Evolutionary conservation across 2,888 invertebrate species (phyloP), one percentile per base, ranked within the genome.

Genomic region (Lordiphosa fenestrarum): DNA sequence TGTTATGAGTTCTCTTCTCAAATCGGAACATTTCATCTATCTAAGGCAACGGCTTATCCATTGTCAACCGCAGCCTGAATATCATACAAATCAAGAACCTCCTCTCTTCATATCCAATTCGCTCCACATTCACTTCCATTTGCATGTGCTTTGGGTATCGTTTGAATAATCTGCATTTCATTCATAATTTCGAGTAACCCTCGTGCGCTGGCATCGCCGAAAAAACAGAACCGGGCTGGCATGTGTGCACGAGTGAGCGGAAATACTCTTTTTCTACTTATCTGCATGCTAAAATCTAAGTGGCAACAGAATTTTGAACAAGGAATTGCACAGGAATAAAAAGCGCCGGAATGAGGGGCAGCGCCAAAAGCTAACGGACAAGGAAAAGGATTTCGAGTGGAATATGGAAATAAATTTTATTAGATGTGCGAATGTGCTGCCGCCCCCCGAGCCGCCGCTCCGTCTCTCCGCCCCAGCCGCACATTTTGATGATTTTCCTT

Each of bases 241-340:
- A 52, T 60, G 57, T 66, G 60, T 66, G 69, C 53, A 60, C 56
- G 57, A 63, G 58, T 62, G 60, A 69, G 71, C 62, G 63, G 63
- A 66, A 61, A 72, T 56, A 73, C 63, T 63, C 64, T 63, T 63
- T 61, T 63, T 63, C 41, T 65, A 65, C 61, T 71, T 77, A 81
- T 72, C 72, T 65, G 64, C 57, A 77, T 66, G 68, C 65, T 62
- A 68, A 74, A 74, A 74, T 70, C 82, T 74, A 68, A 69, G 69
- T 73, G 74, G 62, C 48, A 74, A 69, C 69, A 57, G 69, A 57
- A 58, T 57, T 51, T 49, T 54, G 47, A 59, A 55, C 53, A 56
- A 70, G 59, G 46, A 66, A 58, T 63, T 67, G 46, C 41, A 48
- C 48, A 46, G 64, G 46, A 42, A 60, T 55, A 58, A 53, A 15